Base-by-base conservation (phyloP, 2,888 invertebrate genomes). In the Poecilobothrus nobilitatus region DNA sequence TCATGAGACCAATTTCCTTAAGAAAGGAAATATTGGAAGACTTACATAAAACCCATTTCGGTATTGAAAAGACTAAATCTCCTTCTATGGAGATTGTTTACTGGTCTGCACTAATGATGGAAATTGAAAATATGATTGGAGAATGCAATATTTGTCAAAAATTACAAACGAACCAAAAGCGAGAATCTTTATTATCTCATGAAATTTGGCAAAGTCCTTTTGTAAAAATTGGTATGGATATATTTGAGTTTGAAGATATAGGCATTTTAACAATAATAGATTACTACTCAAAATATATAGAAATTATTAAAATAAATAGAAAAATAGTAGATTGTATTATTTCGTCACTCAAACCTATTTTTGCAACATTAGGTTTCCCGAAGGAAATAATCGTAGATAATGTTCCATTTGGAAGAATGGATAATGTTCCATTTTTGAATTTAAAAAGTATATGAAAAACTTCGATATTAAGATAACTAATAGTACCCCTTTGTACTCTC, bases 211-310 rank as follows among this genome's bases (percentile, higher is more conserved):
- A 67, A 34, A 34, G 61, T 8, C 66, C 69, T 10, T 63, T 63
- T 63, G 9, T 73, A 63, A 75, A 74, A 66, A 67, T 77, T 41
- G 73, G 69, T 63, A 68, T 72, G 33, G 77, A 77, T 72, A 74
- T 77, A 70, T 68, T 63, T 67, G 71, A 69, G 33, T 18, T 67
- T 44, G 34, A 20, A 2, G 63, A 62, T 1, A 62, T 64, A 44
- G 21, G 33, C 65, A 75, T 72, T 69, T 68, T 77, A 65, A 70
- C 75, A 10, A 66, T 74, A 27, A 66, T 70, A n/a, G 75, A 75
- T 66, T 71, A 69, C 27, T 74, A 71, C 22, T 70, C 70, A 9
- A 73, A 73, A 66, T 74, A 66, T 67, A 63, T 72, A 37, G 74
- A 75, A 63, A 67, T 72, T 10, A 33, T 68, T 18, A 63, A 44